Percentiles rank a stretch among this genome's conserved stretches.
Conservation (phyloP, 1,140 invertebrate species). For the Galleria mellonella region DNA sequence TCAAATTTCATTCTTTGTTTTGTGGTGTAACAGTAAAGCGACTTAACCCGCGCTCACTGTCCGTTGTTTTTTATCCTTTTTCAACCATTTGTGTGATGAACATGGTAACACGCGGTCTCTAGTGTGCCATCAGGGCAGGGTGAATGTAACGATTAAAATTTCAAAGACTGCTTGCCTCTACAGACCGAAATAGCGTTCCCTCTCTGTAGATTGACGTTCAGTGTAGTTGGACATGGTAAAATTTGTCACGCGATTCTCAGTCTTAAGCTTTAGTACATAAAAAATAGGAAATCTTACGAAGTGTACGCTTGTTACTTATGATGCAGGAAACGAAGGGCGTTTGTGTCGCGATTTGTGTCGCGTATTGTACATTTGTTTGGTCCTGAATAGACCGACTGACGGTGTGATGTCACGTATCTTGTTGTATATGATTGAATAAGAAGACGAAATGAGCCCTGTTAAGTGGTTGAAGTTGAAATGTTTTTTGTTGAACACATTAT, state of each 20-base stretch:
- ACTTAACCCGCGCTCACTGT: too few species aligned
- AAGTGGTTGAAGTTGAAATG: too few species aligned
- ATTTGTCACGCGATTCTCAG: neutral
- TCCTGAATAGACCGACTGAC: constrained; percentile 11
- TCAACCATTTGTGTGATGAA: constrained; percentile 17
- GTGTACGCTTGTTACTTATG: constrained; percentile 21
- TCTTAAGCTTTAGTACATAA: neutral
- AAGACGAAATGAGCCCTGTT: neutral
- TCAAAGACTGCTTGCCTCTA: constrained; percentile 54
- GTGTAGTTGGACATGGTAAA: constrained; percentile 14
- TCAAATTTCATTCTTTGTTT: too few species aligned
- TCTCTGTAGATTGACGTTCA: constrained; percentile 45
- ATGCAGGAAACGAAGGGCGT: constrained; percentile 60
- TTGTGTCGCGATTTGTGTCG: constrained; percentile 49
- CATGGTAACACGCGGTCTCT: constrained; percentile 31
- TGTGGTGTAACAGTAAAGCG: too few species aligned
- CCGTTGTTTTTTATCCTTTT: constrained; percentile 13
- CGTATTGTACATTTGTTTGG: constrained; percentile 30
- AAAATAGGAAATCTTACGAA: too few species aligned
- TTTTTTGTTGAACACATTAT: too few species aligned
- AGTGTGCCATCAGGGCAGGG: constrained; percentile 51
- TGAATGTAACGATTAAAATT: constrained; percentile 70
- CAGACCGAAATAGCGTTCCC: constrained; percentile 57
- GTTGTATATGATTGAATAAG: constrained; percentile 9
- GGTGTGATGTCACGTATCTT: constrained; percentile 22